Percentiles rank a stretch among this genome's conserved stretches.
Conservation (phyloP, 2,797 vertebrate genomes). For the Cuniculus paca region DNA sequence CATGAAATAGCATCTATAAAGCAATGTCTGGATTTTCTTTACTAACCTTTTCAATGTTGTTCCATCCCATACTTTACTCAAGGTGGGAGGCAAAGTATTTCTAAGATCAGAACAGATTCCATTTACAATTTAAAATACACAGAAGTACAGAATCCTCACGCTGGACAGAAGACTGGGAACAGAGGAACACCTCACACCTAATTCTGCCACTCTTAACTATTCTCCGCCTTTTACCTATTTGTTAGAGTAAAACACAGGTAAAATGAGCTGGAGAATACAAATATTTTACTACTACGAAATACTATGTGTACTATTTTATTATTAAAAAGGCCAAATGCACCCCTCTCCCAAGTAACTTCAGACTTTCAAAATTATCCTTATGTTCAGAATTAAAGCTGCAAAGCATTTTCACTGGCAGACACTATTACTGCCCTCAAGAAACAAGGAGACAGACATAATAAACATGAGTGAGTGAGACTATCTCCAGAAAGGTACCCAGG, state of each 20-base stretch:
- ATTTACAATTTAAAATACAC: not conserved
- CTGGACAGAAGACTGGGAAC: not conserved
- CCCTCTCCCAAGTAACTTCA: not conserved
- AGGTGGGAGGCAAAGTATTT: not conserved
- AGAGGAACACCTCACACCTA: not conserved
- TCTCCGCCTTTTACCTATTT: not conserved
- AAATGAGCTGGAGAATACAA: conserved; percentile 3
- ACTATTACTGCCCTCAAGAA: not conserved
- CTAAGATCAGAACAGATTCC: conserved; percentile 1
- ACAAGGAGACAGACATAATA: not conserved
- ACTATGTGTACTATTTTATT: not conserved
- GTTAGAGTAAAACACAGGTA: not conserved
- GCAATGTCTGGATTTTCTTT: not conserved
- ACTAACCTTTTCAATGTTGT: not conserved
- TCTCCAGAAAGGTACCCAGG: not conserved
- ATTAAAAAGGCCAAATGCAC: not conserved
- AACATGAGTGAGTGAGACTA: not conserved
- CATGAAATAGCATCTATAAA: not conserved
- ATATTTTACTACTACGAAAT: conserved; percentile 26
- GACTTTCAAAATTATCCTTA: not conserved
- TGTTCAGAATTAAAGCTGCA: not conserved
- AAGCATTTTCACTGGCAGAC: not conserved
- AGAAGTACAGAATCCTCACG: not conserved
- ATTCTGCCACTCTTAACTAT: not conserved
- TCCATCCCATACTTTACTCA: not conserved